Evolutionary conservation across 2,113 vertebrate species (phyloP).

Genomic region (Tragelaphus buxtoni): DNA sequence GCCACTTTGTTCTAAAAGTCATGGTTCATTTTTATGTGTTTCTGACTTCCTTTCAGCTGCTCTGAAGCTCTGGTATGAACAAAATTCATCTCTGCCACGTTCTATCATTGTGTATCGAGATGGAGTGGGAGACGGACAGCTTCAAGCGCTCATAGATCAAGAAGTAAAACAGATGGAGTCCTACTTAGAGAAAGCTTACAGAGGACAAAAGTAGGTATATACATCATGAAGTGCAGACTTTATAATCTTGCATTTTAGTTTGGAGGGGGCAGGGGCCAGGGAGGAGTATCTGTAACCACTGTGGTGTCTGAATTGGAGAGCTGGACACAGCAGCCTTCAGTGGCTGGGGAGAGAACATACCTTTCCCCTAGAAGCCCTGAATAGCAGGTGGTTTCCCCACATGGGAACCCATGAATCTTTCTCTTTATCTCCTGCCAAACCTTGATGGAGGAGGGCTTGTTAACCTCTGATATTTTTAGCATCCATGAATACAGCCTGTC

Average conservation of each 20-base stretch:
- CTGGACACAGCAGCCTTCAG: neutral
- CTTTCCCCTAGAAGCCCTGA: neutral
- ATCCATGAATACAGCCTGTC: neutral
- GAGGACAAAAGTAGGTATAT: neutral
- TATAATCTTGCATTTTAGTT: neutral
- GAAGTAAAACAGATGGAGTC: neutral
- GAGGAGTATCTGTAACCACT: neutral
- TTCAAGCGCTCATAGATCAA: neutral
- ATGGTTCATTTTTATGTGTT: neutral
- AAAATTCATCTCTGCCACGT: neutral
- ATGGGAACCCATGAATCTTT: neutral
- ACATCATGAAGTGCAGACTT: neutral
- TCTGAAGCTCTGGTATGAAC: neutral
- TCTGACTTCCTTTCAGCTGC: conserved; percentile 7
- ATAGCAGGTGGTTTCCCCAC: neutral
- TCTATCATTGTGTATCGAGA: conserved; percentile 4
- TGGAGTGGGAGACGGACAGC: conserved; percentile 32
- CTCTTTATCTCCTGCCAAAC: neutral
- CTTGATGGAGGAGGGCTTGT: neutral
- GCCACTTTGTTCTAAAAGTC: neutral
- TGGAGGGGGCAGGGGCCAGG: neutral
- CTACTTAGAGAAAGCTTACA: neutral
- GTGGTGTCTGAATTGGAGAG: neutral
- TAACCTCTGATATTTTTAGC: neutral
- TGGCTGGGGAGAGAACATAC: neutral